Percentiles rank a stretch among this genome's conserved stretches.
Conservation (phyloP, 2,888 invertebrate genomes). For the Dynastes maya region DNA sequence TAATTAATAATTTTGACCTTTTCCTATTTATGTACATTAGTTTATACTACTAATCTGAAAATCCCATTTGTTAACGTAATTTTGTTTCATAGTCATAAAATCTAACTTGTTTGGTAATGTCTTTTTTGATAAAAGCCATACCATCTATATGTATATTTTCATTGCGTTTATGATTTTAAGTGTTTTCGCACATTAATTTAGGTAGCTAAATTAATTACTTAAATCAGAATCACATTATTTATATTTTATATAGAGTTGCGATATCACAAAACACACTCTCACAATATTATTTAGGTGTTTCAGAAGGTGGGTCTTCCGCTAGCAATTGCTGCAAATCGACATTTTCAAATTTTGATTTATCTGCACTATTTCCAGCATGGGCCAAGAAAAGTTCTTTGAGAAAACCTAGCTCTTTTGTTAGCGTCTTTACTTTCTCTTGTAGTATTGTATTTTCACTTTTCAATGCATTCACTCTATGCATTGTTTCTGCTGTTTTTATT, state of each 20-base stretch:
- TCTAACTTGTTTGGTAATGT: too few relatives aligned
- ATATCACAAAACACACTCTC: constrained; percentile 31
- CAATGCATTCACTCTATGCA: constrained; percentile 81
- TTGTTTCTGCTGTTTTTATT: constrained; percentile 83
- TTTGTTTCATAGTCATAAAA: too few relatives aligned
- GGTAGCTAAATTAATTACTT: background rate
- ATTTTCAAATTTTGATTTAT: constrained; percentile 73
- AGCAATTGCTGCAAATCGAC: constrained; percentile 75
- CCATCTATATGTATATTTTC: too few relatives aligned
- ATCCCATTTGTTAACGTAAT: too few relatives aligned
- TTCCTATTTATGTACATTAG: too few relatives aligned
- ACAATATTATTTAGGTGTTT: constrained; percentile 1
- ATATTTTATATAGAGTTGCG: background rate
- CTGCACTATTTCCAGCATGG: constrained; percentile 79
- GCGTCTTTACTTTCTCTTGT: constrained; percentile 85
- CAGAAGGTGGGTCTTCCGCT: constrained; percentile 68
- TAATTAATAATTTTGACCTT: too few relatives aligned
- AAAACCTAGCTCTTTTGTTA: constrained; percentile 86
- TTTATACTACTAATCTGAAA: too few relatives aligned
- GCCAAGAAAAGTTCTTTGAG: constrained; percentile 87
- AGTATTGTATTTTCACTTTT: constrained; percentile 86
- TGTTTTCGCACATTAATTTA: too few relatives aligned
- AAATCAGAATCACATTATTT: background rate
- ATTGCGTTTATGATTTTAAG: too few relatives aligned
- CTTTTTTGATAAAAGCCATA: too few relatives aligned